Percentiles rank a stretch among this genome's conserved stretches.
Evolutionary conservation across 2,888 invertebrate genomes (phyloP).

Genomic region (Plebejus melissa): DNA sequence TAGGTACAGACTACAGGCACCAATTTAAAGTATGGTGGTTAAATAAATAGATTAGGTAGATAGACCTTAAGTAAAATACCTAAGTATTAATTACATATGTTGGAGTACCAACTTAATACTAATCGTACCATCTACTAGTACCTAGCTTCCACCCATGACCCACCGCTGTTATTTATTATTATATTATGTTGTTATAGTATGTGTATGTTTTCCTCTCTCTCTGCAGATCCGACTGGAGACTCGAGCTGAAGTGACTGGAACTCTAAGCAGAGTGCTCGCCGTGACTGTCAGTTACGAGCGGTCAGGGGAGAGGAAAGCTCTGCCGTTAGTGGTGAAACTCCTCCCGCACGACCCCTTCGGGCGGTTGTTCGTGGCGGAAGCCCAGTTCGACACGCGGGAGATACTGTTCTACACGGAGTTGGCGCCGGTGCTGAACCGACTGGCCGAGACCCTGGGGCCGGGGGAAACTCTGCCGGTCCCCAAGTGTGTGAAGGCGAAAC

Average conservation of each 20-base stretch:
- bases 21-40: too few species aligned
- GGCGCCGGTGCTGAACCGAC: conserved; percentile 84
- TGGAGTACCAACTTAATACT: too few species aligned
- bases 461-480: conserved; percentile 68
- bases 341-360: conserved; percentile 89
- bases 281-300: conserved; percentile 83
- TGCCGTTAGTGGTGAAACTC: conserved; percentile 84
- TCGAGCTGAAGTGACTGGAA: conserved; percentile 83
- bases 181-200: too few species aligned
- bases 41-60: too few species aligned
- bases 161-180: too few species aligned
- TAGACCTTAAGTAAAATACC: too few species aligned
- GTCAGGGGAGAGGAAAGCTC: conserved; percentile 53
- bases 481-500: conserved; percentile 84
- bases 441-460: conserved; percentile 79
- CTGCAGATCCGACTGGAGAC: conserved; percentile 64
- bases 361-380: conserved; percentile 88
- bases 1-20: too few species aligned
- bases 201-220: conserved; percentile 19
- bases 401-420: conserved; percentile 90
- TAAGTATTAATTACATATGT: too few species aligned
- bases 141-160: too few species aligned
- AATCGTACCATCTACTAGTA: too few species aligned
- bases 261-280: conserved; percentile 87
- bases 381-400: conserved; percentile 89